phyloP scores from a whole-genome alignment of 2,113 vertebrate genomes.

The Ammodramus savannarum region DNA sequence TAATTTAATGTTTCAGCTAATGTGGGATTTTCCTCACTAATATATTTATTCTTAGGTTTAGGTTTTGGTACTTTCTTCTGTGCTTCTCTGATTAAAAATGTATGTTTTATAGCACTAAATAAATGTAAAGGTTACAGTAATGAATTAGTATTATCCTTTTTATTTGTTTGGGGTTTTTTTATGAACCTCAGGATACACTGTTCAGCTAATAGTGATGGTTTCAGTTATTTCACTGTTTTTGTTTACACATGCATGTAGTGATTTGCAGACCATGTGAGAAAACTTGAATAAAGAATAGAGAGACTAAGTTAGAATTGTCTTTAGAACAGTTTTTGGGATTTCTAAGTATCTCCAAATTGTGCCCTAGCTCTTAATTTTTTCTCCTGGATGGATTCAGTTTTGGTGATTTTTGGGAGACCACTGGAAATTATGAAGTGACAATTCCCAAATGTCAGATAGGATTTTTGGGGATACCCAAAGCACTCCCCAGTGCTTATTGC shows the following conservation, averaged over 20 bases:
- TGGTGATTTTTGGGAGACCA: background rate
- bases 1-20: conserved; percentile 9
- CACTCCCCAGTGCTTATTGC: accelerated
- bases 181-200: background rate
- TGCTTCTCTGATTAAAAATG: background rate
- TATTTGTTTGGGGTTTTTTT: background rate
- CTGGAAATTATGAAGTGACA: background rate
- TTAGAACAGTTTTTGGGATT: background rate
- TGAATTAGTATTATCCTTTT: background rate
- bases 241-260: background rate
- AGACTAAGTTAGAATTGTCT: background rate
- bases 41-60: background rate
- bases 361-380: background rate
- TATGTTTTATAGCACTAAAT: background rate
- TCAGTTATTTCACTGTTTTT: background rate
- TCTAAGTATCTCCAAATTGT: background rate
- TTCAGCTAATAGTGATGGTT: background rate
- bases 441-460: background rate
- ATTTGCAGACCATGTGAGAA: background rate
- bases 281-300: background rate
- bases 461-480: accelerated
- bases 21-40: background rate
- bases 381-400: background rate
- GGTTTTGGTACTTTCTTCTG: background rate
- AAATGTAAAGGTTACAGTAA: background rate